Evolutionary conservation across 2,797 vertebrate species (phyloP).

Genomic region (Phoebastria nigripes): DNA sequence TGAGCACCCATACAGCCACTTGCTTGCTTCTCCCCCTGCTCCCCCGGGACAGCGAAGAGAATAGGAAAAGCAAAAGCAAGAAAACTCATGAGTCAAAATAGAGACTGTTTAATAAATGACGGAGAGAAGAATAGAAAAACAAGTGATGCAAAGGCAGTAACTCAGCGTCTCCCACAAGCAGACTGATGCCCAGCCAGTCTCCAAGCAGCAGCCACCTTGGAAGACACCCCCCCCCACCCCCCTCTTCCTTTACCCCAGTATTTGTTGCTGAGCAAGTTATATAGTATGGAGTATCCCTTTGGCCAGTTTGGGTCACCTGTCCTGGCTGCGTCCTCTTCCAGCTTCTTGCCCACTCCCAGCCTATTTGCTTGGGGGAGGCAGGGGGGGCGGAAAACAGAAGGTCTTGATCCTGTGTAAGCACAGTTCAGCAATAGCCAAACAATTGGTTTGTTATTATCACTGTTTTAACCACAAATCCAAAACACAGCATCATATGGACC

Average conservation of each 20-base stretch:
- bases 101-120: background rate
- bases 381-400: fast-evolving
- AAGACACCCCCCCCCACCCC: fast-evolving
- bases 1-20: background rate
- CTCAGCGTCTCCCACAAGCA: background rate
- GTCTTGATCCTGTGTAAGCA: background rate
- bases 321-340: background rate
- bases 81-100: background rate
- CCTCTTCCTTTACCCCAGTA: background rate
- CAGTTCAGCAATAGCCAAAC: background rate
- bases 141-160: background rate
- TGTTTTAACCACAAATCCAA: background rate
- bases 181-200: background rate
- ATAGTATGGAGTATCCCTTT: background rate
- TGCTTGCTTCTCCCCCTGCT: background rate
- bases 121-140: background rate
- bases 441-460: background rate
- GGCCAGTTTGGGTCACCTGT: background rate
- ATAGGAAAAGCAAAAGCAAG: background rate
- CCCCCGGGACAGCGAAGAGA: fast-evolving
- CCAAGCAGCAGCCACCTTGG: background rate
- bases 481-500: background rate
- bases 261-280: background rate
- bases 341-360: fast-evolving
- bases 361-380: fast-evolving